A percentile compares a stretch with the other conserved stretches of the same genome.
phyloP scores from a whole-genome alignment of 2,797 vertebrate species.

The Malacoraja senta region DNA sequence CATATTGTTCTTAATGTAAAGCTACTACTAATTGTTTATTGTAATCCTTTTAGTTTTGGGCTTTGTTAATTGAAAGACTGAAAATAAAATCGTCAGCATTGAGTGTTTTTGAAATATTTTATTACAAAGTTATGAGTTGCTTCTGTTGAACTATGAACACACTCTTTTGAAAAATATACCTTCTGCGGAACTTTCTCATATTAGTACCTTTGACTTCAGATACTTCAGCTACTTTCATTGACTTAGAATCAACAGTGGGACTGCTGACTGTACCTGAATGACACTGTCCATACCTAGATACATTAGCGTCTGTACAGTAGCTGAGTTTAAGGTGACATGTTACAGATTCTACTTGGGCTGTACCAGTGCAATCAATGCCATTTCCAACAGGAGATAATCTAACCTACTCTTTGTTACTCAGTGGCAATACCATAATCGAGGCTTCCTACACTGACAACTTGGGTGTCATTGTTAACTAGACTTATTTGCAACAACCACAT shows the following conservation, averaged over 20 bases:
- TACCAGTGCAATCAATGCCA: background rate
- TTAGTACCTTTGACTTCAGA: background rate
- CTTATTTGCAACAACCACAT: background rate
- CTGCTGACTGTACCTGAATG: background rate
- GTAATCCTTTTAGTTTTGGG: background rate
- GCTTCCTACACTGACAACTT: background rate
- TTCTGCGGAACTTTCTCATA: background rate
- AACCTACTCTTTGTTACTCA: background rate
- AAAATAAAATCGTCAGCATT: background rate
- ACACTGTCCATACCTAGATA: background rate
- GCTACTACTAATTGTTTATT: background rate
- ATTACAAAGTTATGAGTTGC: background rate
- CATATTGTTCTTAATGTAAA: background rate
- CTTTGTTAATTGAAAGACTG: background rate
- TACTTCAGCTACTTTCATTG: background rate
- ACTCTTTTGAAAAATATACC: background rate
- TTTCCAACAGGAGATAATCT: background rate
- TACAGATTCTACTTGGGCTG: background rate
- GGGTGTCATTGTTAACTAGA: background rate
- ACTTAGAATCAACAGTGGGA: background rate
- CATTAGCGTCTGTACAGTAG: background rate
- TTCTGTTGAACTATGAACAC: background rate
- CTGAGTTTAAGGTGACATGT: background rate
- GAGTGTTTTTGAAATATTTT: background rate
- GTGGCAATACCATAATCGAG: background rate